Conservation (phyloP, 1,140 invertebrate species). For the Portunus trituberculatus region DNA sequence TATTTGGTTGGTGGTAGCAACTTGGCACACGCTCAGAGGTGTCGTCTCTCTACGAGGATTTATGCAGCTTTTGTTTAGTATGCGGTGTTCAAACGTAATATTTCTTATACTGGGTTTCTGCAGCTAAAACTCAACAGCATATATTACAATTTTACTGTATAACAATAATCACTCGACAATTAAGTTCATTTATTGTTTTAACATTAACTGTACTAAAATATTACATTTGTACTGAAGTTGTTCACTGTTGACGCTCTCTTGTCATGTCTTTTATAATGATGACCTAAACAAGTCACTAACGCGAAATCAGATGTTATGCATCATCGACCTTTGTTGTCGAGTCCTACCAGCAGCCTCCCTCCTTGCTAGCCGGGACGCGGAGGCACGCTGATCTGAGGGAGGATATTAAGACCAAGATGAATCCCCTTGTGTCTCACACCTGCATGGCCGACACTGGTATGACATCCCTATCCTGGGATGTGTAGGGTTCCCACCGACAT, state of each 20-base stretch:
- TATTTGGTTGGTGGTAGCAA: conserved; percentile 3
- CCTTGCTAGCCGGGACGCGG: too few species aligned
- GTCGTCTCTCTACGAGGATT: not conserved
- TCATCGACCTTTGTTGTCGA: too few species aligned
- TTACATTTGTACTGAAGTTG: too few species aligned
- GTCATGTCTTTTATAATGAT: too few species aligned
- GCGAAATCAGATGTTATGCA: too few species aligned
- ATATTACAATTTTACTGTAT: not conserved
- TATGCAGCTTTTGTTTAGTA: not conserved
- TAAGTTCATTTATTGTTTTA: not conserved
- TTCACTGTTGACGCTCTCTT: too few species aligned
- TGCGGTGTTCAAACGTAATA: not conserved
- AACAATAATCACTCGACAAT: not conserved
- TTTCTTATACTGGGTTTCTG: not conserved
- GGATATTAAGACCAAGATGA: too few species aligned
- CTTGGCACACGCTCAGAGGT: not conserved
- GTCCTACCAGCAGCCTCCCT: too few species aligned
- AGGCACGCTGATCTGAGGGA: too few species aligned
- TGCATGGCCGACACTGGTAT: not conserved
- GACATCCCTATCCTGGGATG: not conserved
- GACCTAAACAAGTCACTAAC: too few species aligned
- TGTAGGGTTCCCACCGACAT: not conserved
- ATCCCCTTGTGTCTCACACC: not conserved
- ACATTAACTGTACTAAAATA: too few species aligned
- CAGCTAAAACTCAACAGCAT: not conserved